Evolutionary conservation across 2,888 invertebrate genomes (phyloP).

Genomic region (Dicyrtoma fusca): DNA sequence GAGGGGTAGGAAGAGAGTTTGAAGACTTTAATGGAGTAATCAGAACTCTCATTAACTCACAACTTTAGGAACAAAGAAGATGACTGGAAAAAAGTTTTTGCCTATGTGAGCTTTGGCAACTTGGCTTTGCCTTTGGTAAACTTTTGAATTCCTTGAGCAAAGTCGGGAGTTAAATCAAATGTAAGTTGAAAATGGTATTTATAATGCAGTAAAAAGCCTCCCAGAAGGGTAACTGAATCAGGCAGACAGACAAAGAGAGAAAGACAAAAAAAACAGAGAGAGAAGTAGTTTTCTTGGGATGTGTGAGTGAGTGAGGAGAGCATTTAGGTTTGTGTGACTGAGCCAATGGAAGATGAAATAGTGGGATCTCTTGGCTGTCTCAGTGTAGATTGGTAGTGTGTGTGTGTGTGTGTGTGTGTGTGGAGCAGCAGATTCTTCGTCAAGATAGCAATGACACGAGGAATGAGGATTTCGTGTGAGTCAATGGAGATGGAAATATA

Average conservation of each 20-base stretch:
- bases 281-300: not conserved
- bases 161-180: slow-evolving; percentile 31
- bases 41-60: slow-evolving; percentile 7
- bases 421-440: slow-evolving; percentile 37
- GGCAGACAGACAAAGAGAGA: slow-evolving; percentile 1
- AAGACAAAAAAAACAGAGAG: slow-evolving; percentile 7
- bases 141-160: slow-evolving; percentile 11
- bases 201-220: slow-evolving; percentile 36
- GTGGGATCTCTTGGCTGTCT: no score
- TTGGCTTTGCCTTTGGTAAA: not conserved
- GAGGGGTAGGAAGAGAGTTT: not conserved
- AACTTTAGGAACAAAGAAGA: slow-evolving; percentile 5
- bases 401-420: no score
- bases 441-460: slow-evolving; percentile 37
- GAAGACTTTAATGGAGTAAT: slow-evolving; percentile 2
- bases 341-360: slow-evolving; percentile 17
- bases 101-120: no score
- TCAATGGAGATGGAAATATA: slow-evolving; percentile 44
- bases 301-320: not conserved
- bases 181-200: slow-evolving; percentile 35
- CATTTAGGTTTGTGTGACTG: no score
- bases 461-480: slow-evolving; percentile 42
- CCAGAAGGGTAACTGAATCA: slow-evolving; percentile 35
- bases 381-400: no score
- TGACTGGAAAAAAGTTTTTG: not conserved